A percentile compares a stretch with the other conserved stretches of the same genome.
Conservation (phyloP, 1,140 invertebrate genomes). For the Trinorchestia longiramus region DNA sequence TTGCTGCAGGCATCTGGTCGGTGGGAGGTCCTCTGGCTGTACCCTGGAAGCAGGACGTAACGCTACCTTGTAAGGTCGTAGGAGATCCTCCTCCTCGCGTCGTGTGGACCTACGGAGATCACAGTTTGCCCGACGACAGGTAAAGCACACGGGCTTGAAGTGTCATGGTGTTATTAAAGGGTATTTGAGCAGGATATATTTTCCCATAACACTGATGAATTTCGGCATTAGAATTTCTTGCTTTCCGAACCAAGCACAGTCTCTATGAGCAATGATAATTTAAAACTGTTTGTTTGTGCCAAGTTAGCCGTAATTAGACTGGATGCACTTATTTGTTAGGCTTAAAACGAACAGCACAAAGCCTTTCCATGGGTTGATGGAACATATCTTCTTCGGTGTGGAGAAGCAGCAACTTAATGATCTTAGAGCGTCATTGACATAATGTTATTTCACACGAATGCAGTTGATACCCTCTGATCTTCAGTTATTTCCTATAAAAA, state of each 20-base stretch:
- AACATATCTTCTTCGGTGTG: too few species aligned
- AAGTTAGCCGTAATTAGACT: too few species aligned
- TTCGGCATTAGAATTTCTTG: not conserved
- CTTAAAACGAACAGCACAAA: too few species aligned
- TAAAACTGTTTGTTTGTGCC: too few species aligned
- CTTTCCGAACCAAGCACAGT: too few species aligned
- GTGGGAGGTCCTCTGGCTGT: conserved; percentile 69
- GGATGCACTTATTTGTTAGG: too few species aligned
- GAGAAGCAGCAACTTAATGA: not conserved
- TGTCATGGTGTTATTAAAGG: too few species aligned
- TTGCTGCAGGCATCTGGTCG: conserved; percentile 63
- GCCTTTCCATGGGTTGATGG: too few species aligned
- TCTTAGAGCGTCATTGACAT: not conserved
- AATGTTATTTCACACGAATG: not conserved
- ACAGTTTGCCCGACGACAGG: not conserved
- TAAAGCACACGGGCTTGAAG: not conserved
- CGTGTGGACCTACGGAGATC: conserved; percentile 60
- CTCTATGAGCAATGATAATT: too few species aligned
- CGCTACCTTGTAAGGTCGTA: conserved; percentile 75
- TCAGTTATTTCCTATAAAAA: not conserved
- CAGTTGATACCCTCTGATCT: not conserved
- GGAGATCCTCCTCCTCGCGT: conserved; percentile 71
- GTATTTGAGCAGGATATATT: not conserved
- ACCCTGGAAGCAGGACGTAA: conserved; percentile 74
- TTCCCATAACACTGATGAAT: not conserved